A percentile compares a stretch with the other conserved stretches of the same genome.
Conservation (phyloP, 2,888 invertebrate genomes). For the Iselma pallidipennis region DNA sequence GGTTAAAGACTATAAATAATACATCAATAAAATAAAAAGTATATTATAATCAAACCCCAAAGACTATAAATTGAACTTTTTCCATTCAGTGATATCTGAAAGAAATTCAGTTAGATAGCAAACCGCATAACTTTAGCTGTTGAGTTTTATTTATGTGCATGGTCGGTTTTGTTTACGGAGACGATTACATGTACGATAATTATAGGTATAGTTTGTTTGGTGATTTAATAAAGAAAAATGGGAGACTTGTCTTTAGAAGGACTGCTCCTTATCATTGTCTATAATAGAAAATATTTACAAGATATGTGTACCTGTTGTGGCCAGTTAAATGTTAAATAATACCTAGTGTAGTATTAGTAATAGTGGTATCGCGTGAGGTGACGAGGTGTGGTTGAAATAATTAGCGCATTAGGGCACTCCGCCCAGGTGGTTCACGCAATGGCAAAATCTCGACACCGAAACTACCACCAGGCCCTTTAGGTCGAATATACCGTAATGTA, state of each 20-base stretch:
- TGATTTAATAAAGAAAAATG: neutral
- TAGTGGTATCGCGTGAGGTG: conserved; percentile 47
- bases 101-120: neutral
- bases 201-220: neutral
- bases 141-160: neutral
- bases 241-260: neutral
- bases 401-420: conserved; percentile 49
- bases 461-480: neutral
- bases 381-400: conserved; percentile 49
- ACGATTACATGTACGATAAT: neutral
- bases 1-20: neutral
- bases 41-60: neutral
- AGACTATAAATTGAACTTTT: neutral
- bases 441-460: conserved; percentile 23
- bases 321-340: conserved; percentile 32
- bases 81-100: neutral
- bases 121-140: neutral
- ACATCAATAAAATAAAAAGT: neutral
- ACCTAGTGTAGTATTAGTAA: conserved; percentile 32
- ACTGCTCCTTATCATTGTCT: neutral
- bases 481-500: neutral
- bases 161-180: neutral
- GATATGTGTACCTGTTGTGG: conserved; percentile 22
- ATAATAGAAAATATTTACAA: neutral
- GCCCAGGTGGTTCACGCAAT: conserved; percentile 46